Evolutionary conservation across 2,113 vertebrate genomes (phyloP).

Genomic region (Falco punctatus): DNA sequence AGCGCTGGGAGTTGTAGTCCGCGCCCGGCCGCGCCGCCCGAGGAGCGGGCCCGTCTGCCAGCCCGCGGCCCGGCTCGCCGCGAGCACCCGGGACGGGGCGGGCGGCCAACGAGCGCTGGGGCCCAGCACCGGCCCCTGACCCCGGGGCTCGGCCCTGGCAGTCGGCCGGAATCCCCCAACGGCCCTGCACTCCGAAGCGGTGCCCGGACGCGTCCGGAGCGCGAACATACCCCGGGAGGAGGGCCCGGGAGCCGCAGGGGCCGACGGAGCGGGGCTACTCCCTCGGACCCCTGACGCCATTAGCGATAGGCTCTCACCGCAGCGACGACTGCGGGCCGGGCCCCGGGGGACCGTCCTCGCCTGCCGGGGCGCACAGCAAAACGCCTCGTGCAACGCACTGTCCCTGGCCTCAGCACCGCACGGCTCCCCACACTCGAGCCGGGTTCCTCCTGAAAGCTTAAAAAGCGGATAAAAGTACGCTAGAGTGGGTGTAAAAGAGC

Average conservation of each 20-base stretch:
- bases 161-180: neutral
- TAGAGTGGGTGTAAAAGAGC: neutral
- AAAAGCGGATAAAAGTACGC: neutral
- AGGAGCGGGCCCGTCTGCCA: neutral
- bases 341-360: neutral
- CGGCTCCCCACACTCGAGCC: neutral
- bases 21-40: neutral
- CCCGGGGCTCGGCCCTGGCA: neutral
- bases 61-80: neutral
- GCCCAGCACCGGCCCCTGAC: neutral
- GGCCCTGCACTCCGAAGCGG: neutral
- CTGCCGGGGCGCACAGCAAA: neutral
- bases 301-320: neutral
- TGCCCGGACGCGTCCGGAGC: neutral
- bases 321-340: neutral
- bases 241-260: too few species aligned
- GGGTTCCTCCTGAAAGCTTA: neutral
- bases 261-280: neutral
- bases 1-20: slow-evolving; percentile 69
- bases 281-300: neutral
- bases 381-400: too few species aligned
- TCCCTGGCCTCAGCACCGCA: neutral
- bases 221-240: neutral
- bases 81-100: too few species aligned
- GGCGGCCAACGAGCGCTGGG: too few species aligned